Evolutionary conservation across 2,888 invertebrate species (phyloP).

Genomic region (Aspidiotus rigidus): DNA sequence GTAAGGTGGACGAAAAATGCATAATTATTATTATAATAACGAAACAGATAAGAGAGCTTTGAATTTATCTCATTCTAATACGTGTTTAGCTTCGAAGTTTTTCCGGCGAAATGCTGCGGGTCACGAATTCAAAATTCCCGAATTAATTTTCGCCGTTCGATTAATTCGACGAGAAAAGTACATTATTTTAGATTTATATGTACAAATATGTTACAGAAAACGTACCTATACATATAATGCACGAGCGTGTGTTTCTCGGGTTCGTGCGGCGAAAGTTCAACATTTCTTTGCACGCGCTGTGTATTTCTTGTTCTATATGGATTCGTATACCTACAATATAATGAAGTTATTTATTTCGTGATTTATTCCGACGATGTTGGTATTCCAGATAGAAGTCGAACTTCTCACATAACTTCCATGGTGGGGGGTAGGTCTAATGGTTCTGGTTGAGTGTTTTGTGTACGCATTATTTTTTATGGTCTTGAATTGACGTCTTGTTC

Average conservation of each 20-base stretch:
- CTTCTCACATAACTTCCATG: no score
- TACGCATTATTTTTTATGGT: no score
- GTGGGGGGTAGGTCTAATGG: no score
- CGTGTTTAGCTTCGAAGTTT: background rate
- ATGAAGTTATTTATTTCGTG: background rate
- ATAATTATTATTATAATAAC: background rate
- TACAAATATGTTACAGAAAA: no score
- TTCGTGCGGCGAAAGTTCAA: conserved; percentile 2
- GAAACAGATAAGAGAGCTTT: conserved; percentile 19
- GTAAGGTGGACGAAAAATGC: conserved; percentile 1
- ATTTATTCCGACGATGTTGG: background rate
- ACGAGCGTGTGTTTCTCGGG: background rate
- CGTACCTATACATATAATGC: no score
- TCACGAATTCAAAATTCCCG: background rate
- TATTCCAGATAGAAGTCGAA: no score
- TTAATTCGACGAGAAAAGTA: conserved; percentile 2
- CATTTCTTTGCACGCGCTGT: background rate
- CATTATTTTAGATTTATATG: background rate
- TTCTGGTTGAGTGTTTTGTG: no score
- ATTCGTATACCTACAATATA: background rate
- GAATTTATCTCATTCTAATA: conserved; percentile 21
- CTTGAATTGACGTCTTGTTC: no score
- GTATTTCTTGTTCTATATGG: background rate
- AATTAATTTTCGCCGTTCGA: background rate
- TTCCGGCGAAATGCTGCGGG: background rate